Evolutionary conservation across 2,888 invertebrate species (phyloP), one percentile per base, ranked within the genome.

Genomic region (Zygothrica quintamaculata): DNA sequence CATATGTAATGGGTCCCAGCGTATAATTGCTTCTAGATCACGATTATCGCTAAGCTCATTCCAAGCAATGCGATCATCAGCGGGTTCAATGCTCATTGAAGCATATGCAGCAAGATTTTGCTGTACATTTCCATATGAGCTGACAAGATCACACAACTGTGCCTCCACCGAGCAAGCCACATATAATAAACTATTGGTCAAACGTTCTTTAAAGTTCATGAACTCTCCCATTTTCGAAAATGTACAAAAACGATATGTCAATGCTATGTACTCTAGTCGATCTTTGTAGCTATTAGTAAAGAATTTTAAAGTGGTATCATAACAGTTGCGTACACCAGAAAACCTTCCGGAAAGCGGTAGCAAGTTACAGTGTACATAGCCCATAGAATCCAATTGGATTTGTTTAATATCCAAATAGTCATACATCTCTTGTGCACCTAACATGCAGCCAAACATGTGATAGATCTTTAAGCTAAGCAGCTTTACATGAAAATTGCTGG

Each of bases 171-270:
- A 93, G 65, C 92, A 93, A 71, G 92, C 92, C 64, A 93, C 94
- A 89, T 94, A 95, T 91, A 98, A 96, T 56, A 96, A 92, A 70
- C 98, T 98, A 79, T 95, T 94, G 77, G 95, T 94, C 62, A 98
- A 92, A 44, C 96, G 93, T 78, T 95, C 94, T 78, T 95, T 93
- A 90, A 98, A 96, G 87, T 95, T 94, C 84, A 96, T 94, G 89
- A 99, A 96, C 90, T 98, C 98, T 76, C 95, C 94, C 74, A 98
- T 93, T 93, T 98, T 98, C 75, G 95, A 94, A 92, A 98, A 98
- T 39, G 98, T 97, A 8, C 98, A 98, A 91, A 95, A 98, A 89
- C 98, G 98, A 92, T 98, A 98, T 6, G 97, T 96, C 87, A 96
- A 95, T 18, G 97, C 96, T 51, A 98, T 93, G 90, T 97, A 96